A percentile compares a stretch with the other conserved stretches of the same genome.
Evolutionary conservation across 2,797 vertebrate genomes (phyloP).

Genomic region (Steatocranus sp.): DNA sequence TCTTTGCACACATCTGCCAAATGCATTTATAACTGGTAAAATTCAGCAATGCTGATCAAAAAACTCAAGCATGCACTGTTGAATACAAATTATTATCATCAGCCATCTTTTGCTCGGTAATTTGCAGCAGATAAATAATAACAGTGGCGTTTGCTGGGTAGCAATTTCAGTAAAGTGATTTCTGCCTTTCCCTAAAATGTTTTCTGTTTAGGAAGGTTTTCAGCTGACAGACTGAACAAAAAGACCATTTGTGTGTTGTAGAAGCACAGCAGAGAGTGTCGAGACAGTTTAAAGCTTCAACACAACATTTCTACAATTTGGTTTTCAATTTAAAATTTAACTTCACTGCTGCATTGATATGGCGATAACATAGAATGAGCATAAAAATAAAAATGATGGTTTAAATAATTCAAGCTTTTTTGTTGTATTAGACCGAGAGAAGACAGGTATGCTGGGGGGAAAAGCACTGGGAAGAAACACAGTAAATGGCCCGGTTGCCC

Average conservation of each 20-base stretch:
- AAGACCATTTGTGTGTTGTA: not conserved
- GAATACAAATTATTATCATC: conserved; percentile 10
- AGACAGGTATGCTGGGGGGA: not conserved
- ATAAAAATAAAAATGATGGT: not conserved
- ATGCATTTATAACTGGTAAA: not conserved
- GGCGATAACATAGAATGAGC: not conserved
- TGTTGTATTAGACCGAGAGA: not conserved
- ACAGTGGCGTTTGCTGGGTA: not conserved
- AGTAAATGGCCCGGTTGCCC: fast-evolving
- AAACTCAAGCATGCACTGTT: not conserved
- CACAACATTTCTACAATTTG: not conserved
- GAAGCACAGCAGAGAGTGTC: not conserved
- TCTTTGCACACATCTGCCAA: not conserved
- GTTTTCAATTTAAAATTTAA: not conserved
- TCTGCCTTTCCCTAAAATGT: not conserved
- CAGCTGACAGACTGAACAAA: not conserved
- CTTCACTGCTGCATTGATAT: not conserved
- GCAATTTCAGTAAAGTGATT: conserved; percentile 5
- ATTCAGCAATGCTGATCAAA: not conserved
- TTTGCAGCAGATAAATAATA: conserved; percentile 9
- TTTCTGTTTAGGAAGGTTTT: not conserved
- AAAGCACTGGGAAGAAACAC: not conserved
- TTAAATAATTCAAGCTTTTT: not conserved
- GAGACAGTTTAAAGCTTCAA: not conserved
- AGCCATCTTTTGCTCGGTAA: not conserved